phyloP scores from a whole-genome alignment of 2,888 invertebrate species.

The Orchestes rusci region DNA sequence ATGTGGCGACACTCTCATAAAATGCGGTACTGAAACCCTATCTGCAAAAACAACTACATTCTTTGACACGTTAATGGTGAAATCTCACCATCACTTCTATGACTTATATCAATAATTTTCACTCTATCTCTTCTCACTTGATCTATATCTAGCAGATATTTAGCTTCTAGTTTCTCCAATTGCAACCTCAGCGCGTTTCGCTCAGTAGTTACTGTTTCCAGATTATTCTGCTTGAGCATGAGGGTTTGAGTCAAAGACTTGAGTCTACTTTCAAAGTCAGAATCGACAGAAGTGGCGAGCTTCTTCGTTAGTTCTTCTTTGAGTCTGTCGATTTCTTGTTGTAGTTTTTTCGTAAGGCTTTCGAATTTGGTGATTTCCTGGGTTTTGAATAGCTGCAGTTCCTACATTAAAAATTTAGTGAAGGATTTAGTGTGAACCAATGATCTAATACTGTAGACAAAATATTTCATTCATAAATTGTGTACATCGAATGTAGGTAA shows the following conservation, averaged over 20 bases:
- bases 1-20: slow-evolving; percentile 67
- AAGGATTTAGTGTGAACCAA: too few relatives aligned
- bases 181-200: slow-evolving; percentile 79
- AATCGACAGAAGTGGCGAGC: slow-evolving; percentile 44
- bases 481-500: too few relatives aligned
- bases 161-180: slow-evolving; percentile 67
- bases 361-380: slow-evolving; percentile 44
- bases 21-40: slow-evolving; percentile 60
- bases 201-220: slow-evolving; percentile 78
- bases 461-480: too few relatives aligned
- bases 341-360: slow-evolving; percentile 39
- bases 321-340: slow-evolving; percentile 41
- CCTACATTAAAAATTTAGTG: too few relatives aligned
- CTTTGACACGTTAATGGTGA: too few relatives aligned
- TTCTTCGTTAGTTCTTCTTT: slow-evolving; percentile 42
- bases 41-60: slow-evolving; percentile 37
- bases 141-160: slow-evolving; percentile 36
- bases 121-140: slow-evolving; percentile 49
- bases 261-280: slow-evolving; percentile 47
- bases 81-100: slow-evolving; percentile 59
- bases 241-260: slow-evolving; percentile 70
- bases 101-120: slow-evolving; percentile 52
- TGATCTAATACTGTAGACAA: too few relatives aligned
- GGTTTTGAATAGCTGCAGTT: slow-evolving; percentile 43
- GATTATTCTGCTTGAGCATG: slow-evolving; percentile 74